Conservation (phyloP, 2,888 invertebrate genomes). For the Serrognathus titanus region DNA sequence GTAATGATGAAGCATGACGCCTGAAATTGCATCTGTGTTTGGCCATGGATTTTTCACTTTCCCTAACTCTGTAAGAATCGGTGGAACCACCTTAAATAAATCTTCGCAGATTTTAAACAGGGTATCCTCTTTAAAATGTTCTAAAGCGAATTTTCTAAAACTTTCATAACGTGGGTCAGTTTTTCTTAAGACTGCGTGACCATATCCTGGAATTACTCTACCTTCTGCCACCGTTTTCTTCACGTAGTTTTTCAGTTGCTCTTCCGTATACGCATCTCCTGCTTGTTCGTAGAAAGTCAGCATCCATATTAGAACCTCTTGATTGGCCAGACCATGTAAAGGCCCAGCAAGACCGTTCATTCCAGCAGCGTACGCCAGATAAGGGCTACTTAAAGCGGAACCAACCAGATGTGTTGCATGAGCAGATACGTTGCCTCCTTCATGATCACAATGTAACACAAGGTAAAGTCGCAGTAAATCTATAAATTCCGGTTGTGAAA, state of each 20-base stretch:
- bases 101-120: slow-evolving; percentile 64
- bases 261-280: slow-evolving; percentile 59
- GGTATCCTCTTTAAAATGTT: slow-evolving; percentile 78
- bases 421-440: slow-evolving; percentile 90
- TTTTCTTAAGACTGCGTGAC: slow-evolving; percentile 84
- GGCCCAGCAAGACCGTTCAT: slow-evolving; percentile 87
- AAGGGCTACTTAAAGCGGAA: slow-evolving; percentile 83
- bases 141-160: slow-evolving; percentile 82
- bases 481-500: slow-evolving; percentile 66
- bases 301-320: slow-evolving; percentile 89
- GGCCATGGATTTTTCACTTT: slow-evolving; percentile 97
- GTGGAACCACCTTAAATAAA: slow-evolving; percentile 89
- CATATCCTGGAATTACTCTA: slow-evolving; percentile 90
- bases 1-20: slow-evolving; percentile 73
- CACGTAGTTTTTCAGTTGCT: slow-evolving; percentile 64
- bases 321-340: slow-evolving; percentile 85
- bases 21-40: slow-evolving; percentile 89
- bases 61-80: slow-evolving; percentile 86
- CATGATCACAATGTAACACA: slow-evolving; percentile 89
- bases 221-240: slow-evolving; percentile 66
- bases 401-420: slow-evolving; percentile 85
- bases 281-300: slow-evolving; percentile 81
- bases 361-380: slow-evolving; percentile 79
- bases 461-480: slow-evolving; percentile 85
- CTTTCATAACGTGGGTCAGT: slow-evolving; percentile 81